Evolutionary conservation across 1,140 invertebrate genomes (phyloP), one percentile per base, ranked within the genome.

Genomic region (Heliconius hewitsoni): DNA sequence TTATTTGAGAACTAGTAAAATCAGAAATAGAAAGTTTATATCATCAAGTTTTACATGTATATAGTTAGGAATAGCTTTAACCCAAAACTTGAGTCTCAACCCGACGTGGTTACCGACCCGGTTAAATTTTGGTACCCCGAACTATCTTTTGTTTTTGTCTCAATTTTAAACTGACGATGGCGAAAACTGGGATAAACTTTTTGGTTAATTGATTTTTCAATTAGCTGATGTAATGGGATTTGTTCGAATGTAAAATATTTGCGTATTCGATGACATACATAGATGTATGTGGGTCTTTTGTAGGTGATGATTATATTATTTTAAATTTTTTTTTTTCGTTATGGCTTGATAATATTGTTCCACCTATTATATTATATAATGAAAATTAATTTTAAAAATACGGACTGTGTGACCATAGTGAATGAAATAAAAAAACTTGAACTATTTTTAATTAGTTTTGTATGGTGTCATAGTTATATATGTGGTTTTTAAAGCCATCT

Each of bases 171-270:
- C 11, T 30, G 60, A 66, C 27, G n/a, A 23, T 3, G 11, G 27
- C n/a, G 60, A 66, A 66, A 66, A 30, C 23, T 30, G 60, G 11
- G 27, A 23, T 23, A 30, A 66, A 66, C 60, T 66, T 66, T 66
- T 66, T 30, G 27, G 60, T 66, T 66, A 66, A 66, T 66, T 30
- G 60, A 66, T 66, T 66, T 30, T 27, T 30, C 60, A 66, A 66
- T 66, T 66, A 66, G 60, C 27, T 66, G 27, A 66, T 66, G 23
- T 27, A 66, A 30, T 30, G 11, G 23, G 30, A 30, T 16, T 27
- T 27, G 8, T 27, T 27, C 13, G 8, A 8, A 27, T 66, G n/a
- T 66, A 8, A 9, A 23, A 19, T 60, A n/a, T 60, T n/a, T 60
- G 55, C 18, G 1, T 60, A 60, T 27, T 23, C 42, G 42, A 16